These are phyloP conservation scores for Ladona fulva DNA, from an alignment of 1,140 invertebrate genomes.

Conservation along the genomic window DNA sequence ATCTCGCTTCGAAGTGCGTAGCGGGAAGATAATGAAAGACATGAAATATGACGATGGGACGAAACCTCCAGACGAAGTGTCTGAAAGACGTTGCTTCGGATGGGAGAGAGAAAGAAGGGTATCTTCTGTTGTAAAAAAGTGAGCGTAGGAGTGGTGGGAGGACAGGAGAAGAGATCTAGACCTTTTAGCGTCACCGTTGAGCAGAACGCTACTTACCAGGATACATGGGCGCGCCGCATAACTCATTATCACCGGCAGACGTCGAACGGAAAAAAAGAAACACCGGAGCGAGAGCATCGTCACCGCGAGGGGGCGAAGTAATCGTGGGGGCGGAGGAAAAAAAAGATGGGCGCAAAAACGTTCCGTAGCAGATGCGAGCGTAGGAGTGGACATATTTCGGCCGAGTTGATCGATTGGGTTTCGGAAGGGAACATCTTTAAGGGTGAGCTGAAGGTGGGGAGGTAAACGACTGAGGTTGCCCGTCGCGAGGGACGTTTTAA, in stretches of 20 bases:
- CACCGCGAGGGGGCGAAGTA: not conserved
- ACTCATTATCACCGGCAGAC: not conserved
- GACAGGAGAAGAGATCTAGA: too few species aligned
- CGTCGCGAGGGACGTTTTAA: not conserved
- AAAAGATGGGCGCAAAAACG: not conserved
- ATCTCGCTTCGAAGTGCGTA: too few species aligned
- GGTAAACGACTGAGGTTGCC: not conserved
- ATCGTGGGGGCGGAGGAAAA: not conserved
- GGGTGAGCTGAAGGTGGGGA: not conserved
- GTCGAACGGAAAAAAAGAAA: not conserved
- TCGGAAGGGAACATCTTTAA: not conserved
- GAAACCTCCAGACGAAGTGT: too few species aligned
- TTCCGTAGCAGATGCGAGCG: not conserved
- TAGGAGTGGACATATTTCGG: conserved; percentile 4
- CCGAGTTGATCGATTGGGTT: not conserved
- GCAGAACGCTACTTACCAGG: not conserved
- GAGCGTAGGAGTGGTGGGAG: too few species aligned
- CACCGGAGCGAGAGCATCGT: too few species aligned
- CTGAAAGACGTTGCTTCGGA: too few species aligned
- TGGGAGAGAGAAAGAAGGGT: too few species aligned
- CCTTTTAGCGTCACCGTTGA: too few species aligned
- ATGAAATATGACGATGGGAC: too few species aligned
- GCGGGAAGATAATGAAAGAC: too few species aligned
- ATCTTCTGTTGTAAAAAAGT: too few species aligned
- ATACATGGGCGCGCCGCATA: not conserved